phyloP scores from a whole-genome alignment of 35 echinoderm and acorn worm genomes.

The Ophiothrix spiculata region DNA sequence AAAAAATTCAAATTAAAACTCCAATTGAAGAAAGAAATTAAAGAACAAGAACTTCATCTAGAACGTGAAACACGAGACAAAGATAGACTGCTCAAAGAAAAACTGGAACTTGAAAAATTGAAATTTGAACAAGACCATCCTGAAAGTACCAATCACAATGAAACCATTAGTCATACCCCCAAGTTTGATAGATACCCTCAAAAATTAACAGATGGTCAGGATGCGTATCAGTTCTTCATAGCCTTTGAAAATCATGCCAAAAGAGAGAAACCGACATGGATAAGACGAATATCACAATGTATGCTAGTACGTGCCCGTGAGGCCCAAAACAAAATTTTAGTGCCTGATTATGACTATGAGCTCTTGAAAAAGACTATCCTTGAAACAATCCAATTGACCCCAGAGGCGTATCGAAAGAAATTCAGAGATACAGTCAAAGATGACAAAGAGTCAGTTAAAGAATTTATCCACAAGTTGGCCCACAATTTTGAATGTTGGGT shows the following conservation, averaged over 20 bases:
- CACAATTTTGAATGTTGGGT: conserved; percentile 13
- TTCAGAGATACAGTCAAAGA: not conserved
- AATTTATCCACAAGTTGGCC: not conserved
- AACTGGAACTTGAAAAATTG: not conserved
- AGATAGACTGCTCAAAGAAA: not conserved
- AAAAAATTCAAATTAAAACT: not conserved
- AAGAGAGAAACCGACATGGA: not conserved
- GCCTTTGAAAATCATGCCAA: conserved; percentile 13
- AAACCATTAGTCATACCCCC: not conserved
- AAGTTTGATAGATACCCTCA: not conserved
- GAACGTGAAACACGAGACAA: no score
- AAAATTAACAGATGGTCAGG: not conserved
- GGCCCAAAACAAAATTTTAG: not conserved
- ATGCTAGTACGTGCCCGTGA: not conserved
- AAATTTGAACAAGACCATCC: not conserved
- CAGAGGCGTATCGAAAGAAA: not conserved
- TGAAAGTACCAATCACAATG: not conserved
- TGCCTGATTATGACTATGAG: not conserved
- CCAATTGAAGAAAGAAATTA: no score
- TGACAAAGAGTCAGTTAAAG: not conserved
- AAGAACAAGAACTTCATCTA: no score
- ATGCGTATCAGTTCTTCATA: not conserved
- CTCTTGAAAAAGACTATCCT: not conserved
- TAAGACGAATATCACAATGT: not conserved
- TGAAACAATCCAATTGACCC: not conserved